Evolutionary conservation across 2,888 invertebrate genomes (phyloP).

Genomic region (Trissoscelio sp.): DNA sequence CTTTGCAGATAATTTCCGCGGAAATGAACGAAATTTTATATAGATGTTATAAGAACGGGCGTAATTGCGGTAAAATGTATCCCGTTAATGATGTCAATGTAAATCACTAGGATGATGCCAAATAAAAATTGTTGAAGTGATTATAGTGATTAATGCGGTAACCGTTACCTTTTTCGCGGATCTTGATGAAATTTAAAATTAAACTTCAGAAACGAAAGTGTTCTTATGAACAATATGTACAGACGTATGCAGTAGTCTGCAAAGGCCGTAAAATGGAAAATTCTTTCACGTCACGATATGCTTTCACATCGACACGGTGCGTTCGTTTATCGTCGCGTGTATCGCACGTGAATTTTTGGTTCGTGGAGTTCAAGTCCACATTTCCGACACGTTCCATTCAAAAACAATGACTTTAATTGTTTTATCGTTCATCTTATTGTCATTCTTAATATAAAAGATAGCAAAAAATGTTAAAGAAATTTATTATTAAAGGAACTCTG

Average conservation of each 20-base stretch:
- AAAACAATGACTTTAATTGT: not conserved
- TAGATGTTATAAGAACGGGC: not conserved
- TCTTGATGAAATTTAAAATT: slow-evolving; percentile 56
- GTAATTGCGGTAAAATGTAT: slow-evolving; percentile 9
- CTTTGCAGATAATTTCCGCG: not conserved
- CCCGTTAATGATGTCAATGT: slow-evolving; percentile 36
- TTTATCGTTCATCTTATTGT: too few species aligned
- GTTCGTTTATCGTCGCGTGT: slow-evolving; percentile 61
- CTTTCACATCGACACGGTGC: slow-evolving; percentile 76
- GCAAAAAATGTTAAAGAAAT: too few species aligned
- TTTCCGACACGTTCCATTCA: slow-evolving; percentile 1
- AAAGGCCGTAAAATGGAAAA: slow-evolving; percentile 73
- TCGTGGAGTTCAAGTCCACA: slow-evolving; percentile 26
- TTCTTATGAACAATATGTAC: slow-evolving; percentile 30
- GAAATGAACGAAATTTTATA: slow-evolving; percentile 5
- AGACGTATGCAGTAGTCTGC: not conserved
- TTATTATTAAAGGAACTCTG: too few species aligned
- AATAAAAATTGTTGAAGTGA: slow-evolving; percentile 23
- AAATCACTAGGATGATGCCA: slow-evolving; percentile 15
- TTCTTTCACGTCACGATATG: slow-evolving; percentile 73
- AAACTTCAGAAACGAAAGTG: slow-evolving; percentile 61
- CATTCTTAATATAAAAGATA: too few species aligned
- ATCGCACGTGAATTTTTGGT: slow-evolving; percentile 54
- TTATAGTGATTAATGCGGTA: slow-evolving; percentile 39
- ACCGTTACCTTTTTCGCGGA: slow-evolving; percentile 23